These are phyloP conservation scores for Propithecus coquereli DNA, from an alignment of 2,113 vertebrate genomes.

Conservation along the genomic window DNA sequence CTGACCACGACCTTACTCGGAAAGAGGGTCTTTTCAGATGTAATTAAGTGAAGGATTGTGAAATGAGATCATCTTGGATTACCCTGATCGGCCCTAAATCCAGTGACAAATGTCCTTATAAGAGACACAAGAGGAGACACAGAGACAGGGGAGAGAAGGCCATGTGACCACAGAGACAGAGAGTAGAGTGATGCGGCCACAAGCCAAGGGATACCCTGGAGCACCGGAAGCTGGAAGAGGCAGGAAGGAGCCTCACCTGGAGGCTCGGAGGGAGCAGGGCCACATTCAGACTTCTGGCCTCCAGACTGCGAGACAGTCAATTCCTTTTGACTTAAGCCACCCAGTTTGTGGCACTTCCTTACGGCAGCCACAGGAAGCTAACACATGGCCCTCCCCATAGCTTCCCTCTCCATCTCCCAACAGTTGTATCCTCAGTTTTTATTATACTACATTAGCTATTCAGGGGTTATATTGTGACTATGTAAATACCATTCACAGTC, in stretches of 20 bases:
- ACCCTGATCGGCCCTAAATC: background rate
- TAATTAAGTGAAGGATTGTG: background rate
- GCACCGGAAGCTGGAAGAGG: background rate
- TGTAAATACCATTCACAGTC: rapidly evolving
- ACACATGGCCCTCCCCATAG: rapidly evolving
- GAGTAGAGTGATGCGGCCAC: rapidly evolving
- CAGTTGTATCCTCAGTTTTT: background rate
- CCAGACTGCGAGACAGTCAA: background rate
- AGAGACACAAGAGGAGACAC: background rate
- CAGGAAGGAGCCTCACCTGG: background rate
- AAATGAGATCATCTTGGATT: background rate
- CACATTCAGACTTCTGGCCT: background rate
- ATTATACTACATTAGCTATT: background rate
- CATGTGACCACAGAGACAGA: background rate
- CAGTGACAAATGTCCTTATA: background rate
- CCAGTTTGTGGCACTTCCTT: rapidly evolving
- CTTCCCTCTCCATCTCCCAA: rapidly evolving
- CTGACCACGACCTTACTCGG: too few species aligned
- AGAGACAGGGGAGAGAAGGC: background rate
- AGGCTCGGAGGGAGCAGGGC: rapidly evolving
- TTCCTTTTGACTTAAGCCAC: background rate
- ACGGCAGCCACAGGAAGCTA: background rate
- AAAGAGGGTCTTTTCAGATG: background rate
- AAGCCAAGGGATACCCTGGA: rapidly evolving
- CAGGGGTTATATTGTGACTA: background rate